These are phyloP conservation scores for Acipenser transmontanus DNA, from an alignment of 2,797 vertebrate species.

Conservation along the genomic window DNA sequence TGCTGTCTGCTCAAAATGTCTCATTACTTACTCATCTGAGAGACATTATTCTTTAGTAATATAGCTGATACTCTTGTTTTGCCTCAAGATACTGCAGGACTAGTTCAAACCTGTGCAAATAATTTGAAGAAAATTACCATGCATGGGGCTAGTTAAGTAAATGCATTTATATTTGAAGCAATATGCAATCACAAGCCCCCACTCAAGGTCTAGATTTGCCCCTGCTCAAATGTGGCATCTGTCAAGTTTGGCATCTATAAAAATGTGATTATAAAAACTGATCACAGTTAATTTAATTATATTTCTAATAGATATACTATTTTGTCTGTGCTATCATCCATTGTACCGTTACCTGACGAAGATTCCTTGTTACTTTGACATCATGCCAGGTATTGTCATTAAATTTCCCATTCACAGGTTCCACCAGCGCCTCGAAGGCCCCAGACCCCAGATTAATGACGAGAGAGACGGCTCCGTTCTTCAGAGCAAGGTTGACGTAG, in stretches of 20 bases:
- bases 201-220: conserved; percentile 69
- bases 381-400: conserved; percentile 99
- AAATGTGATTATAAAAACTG: conserved; percentile 28
- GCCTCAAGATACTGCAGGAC: not conserved
- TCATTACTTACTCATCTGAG: conserved; percentile 3
- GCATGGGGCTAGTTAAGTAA: not conserved
- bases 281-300: conserved; percentile 32
- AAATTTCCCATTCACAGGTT: conserved; percentile 99
- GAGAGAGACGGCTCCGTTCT: conserved; percentile 96
- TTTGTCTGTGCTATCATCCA: conserved; percentile 57
- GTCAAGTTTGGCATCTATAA: conserved; percentile 31
- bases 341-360: conserved; percentile 99
- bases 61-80: not conserved
- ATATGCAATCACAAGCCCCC: conserved; percentile 23
- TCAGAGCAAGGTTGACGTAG: conserved; percentile 98
- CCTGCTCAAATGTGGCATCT: conserved; percentile 75
- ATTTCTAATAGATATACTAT: conserved; percentile 34
- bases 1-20: conserved; percentile 3
- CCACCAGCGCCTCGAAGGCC: conserved; percentile 98
- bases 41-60: not conserved
- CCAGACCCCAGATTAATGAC: conserved; percentile 99
- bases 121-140: not conserved
- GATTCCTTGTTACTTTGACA: conserved; percentile 99
- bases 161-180: not conserved
- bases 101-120: not conserved